Percentiles rank a stretch among this genome's conserved stretches.
Evolutionary conservation across 2,113 vertebrate genomes (phyloP).

Genomic region (Spea multiplicata): DNA sequence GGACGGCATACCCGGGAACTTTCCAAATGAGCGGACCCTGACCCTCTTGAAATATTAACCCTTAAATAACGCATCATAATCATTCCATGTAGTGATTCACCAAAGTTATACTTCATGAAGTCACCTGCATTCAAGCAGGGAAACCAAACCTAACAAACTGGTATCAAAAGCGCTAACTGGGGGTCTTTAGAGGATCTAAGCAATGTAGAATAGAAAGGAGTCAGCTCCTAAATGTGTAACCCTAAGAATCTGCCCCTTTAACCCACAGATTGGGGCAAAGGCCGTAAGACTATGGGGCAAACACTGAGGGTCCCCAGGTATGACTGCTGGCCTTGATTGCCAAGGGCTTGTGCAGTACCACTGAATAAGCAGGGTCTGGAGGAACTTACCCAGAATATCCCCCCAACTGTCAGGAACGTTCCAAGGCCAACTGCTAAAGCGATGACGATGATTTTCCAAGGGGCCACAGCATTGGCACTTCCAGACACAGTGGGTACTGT

Average conservation of each 20-base stretch:
- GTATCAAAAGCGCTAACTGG: too few species aligned
- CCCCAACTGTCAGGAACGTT: slow-evolving; percentile 10
- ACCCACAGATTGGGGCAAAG: background rate
- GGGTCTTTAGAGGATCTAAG: too few species aligned
- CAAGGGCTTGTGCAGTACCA: background rate
- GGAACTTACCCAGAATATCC: slow-evolving; percentile 5
- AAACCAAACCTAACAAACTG: background rate
- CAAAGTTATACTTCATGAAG: background rate
- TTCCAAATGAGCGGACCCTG: background rate
- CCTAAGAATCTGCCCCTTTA: background rate
- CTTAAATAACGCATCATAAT: background rate
- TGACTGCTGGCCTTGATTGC: too few species aligned
- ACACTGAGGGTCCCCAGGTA: too few species aligned
- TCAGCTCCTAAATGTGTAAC: background rate
- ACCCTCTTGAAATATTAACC: background rate
- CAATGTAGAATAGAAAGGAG: background rate
- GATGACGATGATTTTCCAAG: slow-evolving; percentile 39
- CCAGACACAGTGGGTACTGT: background rate
- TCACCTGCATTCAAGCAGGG: background rate
- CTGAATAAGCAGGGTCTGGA: background rate
- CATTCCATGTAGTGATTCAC: background rate
- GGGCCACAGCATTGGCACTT: too few species aligned
- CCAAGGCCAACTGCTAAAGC: slow-evolving; percentile 22
- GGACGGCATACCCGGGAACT: background rate
- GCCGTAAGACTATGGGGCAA: background rate